phyloP scores from a whole-genome alignment of 2,113 vertebrate genomes.

The Chaenogobius annularis region DNA sequence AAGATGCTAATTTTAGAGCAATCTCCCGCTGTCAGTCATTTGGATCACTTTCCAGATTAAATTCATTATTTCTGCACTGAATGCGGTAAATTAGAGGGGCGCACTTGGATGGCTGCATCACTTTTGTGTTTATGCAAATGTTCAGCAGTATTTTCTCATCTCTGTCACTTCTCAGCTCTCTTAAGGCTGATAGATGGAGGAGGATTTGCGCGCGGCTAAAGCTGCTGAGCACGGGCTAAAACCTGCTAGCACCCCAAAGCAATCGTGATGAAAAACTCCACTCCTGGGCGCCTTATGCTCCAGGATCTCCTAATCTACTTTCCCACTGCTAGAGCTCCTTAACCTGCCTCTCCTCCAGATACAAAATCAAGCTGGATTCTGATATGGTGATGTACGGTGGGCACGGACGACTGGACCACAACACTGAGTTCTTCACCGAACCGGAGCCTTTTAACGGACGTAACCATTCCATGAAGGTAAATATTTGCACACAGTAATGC shows the following conservation, averaged over 20 bases:
- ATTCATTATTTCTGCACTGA: slow-evolving; percentile 66
- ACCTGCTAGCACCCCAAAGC: slow-evolving; percentile 32
- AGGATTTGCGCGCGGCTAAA: slow-evolving; percentile 52
- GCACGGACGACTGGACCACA: slow-evolving; percentile 90
- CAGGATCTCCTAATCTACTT: slow-evolving; percentile 44
- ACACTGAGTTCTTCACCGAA: slow-evolving; percentile 88
- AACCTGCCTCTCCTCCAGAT: slow-evolving; percentile 78
- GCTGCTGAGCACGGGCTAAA: slow-evolving; percentile 45
- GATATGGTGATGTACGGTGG: slow-evolving; percentile 87
- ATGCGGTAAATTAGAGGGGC: slow-evolving; percentile 59
- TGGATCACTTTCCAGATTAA: slow-evolving; percentile 58
- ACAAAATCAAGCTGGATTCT: slow-evolving; percentile 91
- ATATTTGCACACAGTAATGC: no score
- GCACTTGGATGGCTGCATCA: slow-evolving; percentile 50
- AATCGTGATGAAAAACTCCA: slow-evolving; percentile 43
- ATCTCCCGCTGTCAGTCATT: slow-evolving; percentile 49
- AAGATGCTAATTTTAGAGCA: slow-evolving; percentile 2
- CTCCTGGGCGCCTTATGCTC: slow-evolving; percentile 30
- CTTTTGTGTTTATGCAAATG: slow-evolving; percentile 58
- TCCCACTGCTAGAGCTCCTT: slow-evolving; percentile 74
- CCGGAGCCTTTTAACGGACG: slow-evolving; percentile 78
- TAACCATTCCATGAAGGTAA: slow-evolving; percentile 86
- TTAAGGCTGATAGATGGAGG: slow-evolving; percentile 47
- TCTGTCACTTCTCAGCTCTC: slow-evolving; percentile 40
- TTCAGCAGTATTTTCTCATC: slow-evolving; percentile 35